Percentiles rank a stretch among this genome's conserved stretches.
phyloP scores from a whole-genome alignment of 2,888 invertebrate genomes.

The Argyra leucocephala region DNA sequence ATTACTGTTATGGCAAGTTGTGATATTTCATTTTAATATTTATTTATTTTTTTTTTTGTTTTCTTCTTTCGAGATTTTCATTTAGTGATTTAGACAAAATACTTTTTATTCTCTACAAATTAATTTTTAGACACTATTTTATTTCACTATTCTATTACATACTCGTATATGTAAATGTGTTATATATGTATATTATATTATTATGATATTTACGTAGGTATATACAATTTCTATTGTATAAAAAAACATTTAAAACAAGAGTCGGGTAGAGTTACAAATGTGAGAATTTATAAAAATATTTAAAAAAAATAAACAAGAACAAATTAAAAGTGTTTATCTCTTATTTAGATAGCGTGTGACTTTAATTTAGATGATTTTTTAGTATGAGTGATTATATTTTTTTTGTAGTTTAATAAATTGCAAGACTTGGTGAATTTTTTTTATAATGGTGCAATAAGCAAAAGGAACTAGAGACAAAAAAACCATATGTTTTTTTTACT shows the following conservation, averaged over 20 bases:
- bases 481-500: too few species aligned
- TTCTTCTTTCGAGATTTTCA: background rate
- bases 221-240: background rate
- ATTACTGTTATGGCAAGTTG: conserved; percentile 4
- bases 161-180: background rate
- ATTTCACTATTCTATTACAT: too few species aligned
- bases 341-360: background rate
- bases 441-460: background rate
- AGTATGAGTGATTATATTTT: background rate
- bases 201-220: background rate
- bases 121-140: too few species aligned
- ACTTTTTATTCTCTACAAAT: conserved; percentile 2
- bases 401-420: background rate
- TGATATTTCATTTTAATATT: background rate
- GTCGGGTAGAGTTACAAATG: too few species aligned
- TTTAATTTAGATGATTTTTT: background rate
- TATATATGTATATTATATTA: background rate
- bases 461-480: too few species aligned
- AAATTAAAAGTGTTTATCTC: background rate
- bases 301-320: background rate
- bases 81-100: conserved; percentile 6
- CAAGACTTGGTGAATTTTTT: background rate
- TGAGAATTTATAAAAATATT: too few species aligned
- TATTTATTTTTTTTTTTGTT: too few species aligned
- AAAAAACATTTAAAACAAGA: background rate